These are phyloP conservation scores for Dynastes tityus DNA, from an alignment of 2,888 invertebrate species.

Conservation along the genomic window DNA sequence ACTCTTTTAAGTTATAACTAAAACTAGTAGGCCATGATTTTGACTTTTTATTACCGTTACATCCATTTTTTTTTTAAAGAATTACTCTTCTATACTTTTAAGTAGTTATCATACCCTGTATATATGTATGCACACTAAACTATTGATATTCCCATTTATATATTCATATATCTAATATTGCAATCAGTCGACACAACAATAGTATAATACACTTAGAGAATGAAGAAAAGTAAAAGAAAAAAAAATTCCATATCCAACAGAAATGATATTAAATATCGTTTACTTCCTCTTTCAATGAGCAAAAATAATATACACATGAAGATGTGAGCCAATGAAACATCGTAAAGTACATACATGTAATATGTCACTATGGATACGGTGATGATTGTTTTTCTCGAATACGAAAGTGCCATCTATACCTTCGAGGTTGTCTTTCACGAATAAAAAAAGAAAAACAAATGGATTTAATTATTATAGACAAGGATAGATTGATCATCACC, in stretches of 20 bases:
- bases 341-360: too few species aligned
- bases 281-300: neutral
- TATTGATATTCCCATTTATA: neutral
- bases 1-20: too few species aligned
- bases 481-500: neutral
- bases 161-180: slow-evolving; percentile 6
- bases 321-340: too few species aligned
- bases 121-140: neutral
- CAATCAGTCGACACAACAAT: slow-evolving; percentile 10
- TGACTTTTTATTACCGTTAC: too few species aligned
- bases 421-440: too few species aligned
- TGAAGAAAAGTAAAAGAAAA: neutral
- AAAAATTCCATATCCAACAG: neutral
- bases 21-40: too few species aligned
- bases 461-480: too few species aligned
- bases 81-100: neutral
- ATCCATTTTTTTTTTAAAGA: too few species aligned
- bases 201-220: neutral
- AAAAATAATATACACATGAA: neutral
- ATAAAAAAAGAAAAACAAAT: too few species aligned
- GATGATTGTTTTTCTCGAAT: neutral
- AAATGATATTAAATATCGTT: neutral
- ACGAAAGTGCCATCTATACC: too few species aligned
- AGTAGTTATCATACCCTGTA: neutral
- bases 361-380: neutral